Evolutionary conservation across 1,140 invertebrate species (phyloP).

Genomic region (Zaprionus vittiger): DNA sequence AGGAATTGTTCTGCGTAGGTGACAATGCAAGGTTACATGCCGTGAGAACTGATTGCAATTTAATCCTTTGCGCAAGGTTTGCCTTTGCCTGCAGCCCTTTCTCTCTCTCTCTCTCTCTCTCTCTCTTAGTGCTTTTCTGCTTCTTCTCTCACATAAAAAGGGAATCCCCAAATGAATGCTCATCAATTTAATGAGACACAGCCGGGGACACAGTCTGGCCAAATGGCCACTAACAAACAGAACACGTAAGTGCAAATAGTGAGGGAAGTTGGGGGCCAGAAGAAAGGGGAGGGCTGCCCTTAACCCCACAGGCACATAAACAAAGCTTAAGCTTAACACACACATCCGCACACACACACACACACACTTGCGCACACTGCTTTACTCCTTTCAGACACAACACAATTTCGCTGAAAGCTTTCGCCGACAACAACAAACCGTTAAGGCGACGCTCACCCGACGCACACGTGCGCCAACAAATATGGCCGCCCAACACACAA

Average conservation of each 20-base stretch:
- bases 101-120: background rate
- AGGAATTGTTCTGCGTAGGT: slow-evolving; percentile 49
- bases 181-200: slow-evolving; percentile 62
- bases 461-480: slow-evolving; percentile 55
- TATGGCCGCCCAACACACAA: slow-evolving; percentile 65
- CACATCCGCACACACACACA: background rate
- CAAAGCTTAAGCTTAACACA: slow-evolving; percentile 22
- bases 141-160: slow-evolving; percentile 25
- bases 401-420: slow-evolving; percentile 45
- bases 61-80: slow-evolving; percentile 64
- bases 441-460: slow-evolving; percentile 27
- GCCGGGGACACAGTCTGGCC: slow-evolving; percentile 21
- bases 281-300: background rate
- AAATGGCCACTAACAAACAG: slow-evolving; percentile 44
- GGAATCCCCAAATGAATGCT: slow-evolving; percentile 65
- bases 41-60: slow-evolving; percentile 63
- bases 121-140: background rate
- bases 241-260: slow-evolving; percentile 42
- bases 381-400: slow-evolving; percentile 52
- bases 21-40: slow-evolving; percentile 61
- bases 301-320: slow-evolving; percentile 21
- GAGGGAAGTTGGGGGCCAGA: background rate
- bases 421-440: slow-evolving; percentile 43
- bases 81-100: background rate
- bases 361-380: background rate